Evolutionary conservation across 2,888 invertebrate genomes (phyloP), one percentile per base, ranked within the genome.

Genomic region (Dicyrtoma fusca): DNA sequence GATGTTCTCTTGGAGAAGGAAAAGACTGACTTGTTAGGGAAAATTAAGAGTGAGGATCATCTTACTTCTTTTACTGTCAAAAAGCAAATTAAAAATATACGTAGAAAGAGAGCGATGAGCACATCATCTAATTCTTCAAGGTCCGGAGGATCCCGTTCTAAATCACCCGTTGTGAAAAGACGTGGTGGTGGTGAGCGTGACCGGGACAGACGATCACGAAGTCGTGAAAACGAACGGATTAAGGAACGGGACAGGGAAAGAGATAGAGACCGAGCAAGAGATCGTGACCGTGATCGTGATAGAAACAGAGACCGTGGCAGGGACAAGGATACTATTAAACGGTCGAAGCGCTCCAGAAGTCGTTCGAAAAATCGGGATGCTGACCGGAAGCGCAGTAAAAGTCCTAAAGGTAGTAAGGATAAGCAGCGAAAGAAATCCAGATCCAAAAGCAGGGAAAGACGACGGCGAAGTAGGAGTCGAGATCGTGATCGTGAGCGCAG

Each of bases 121-220:
- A 45, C 44, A 55, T 64, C 64, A 42, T 71, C 71, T 8, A 34
- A 8, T 42, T 8, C 14, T 14, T 71, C 71, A 11, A 26, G 19
- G 44, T 68, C 71, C 10, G 42, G 17, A 53, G 42, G 17, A 53
- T 65, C 51, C 11, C 59, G 66, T 51, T 49, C 59, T 42, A 55
- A 57, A 55, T 45, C 73, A 2, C 71, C 71, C 5, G 45, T 72
- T 13, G 76, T 73, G 55, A 74, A 57, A 74, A 76, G 75, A n/a
- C 70, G 62, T 26, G 69, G 66, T 3, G 69, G 44, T 19, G 23
- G 69, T 26, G 72, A 64, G 75, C 76, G 70, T 68, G 74, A 53
- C 21, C 45, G 63, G 14, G 71, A 71, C 34, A 53, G 26, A 26
- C 57, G 61, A 70, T 57, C 34, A 26, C 63, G n/a, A 23, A 14